Base-by-base conservation (phyloP, 1,140 invertebrate species). In the Drosophila repletoides region DNA sequence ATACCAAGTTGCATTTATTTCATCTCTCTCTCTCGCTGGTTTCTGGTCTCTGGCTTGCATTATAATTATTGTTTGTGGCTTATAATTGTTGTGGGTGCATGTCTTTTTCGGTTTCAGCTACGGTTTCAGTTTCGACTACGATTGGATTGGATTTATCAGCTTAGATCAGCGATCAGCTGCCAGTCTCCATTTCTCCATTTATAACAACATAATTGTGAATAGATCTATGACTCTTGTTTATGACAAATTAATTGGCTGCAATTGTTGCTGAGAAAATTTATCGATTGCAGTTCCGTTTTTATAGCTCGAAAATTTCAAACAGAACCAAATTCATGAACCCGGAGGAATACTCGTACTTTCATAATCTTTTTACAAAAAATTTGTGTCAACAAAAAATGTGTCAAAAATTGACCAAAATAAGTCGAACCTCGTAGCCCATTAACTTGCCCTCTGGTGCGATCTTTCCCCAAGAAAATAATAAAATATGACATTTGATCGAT, bases 221-320 rank as follows among this genome's bases (percentile, higher is more conserved):
- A 77, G 52, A 84, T 76, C 81, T 77, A 49, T 43, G 55, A 52
- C 63, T 66, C 71, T 60, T 45, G 56, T 60, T 83, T 84, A 77
- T 77, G 79, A 83, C 77, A 77, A 83, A 83, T 77, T 83, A 83
- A 83, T 83, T 83, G 79, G 74, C 65, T 74, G 52, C 74, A 79
- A 66, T 83, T 77, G 69, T 72, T 72, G 59, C 60, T 31, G 40
- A 48, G 69, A 77, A 77, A 77, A 15, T 21, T 68, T 68, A 60
- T 67, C 73, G 55, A 71, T 76, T 52, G 29, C 28, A 29, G 26
- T 46, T 36, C 48, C 56, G n/a, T n/a, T n/a, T n/a, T n/a, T n/a
- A n/a, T n/a, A n/a, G n/a, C n/a, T n/a, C n/a, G n/a, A n/a, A n/a
- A n/a, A n/a, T n/a, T n/a, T n/a, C n/a, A n/a, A n/a, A n/a, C n/a